These are phyloP conservation scores for Procambarus clarkii DNA, from an alignment of 1,140 invertebrate species.

Conservation along the genomic window DNA sequence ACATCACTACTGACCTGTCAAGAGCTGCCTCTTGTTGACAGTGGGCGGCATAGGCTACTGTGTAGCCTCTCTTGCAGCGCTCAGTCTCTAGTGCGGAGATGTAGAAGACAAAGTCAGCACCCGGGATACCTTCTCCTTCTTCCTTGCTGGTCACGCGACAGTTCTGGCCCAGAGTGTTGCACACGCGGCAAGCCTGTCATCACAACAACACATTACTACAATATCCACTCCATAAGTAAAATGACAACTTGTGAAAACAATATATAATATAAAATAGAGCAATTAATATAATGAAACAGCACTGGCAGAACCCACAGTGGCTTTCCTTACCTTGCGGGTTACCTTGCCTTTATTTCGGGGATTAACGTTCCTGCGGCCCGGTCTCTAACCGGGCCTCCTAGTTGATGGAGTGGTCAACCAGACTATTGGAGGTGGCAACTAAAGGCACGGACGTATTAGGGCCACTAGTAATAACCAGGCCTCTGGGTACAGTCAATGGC, in stretches of 20 bases:
- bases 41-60: conserved; percentile 98
- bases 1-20: conserved; percentile 82
- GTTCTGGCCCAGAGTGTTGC: conserved; percentile 88
- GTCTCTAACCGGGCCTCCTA: too few relatives aligned
- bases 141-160: conserved; percentile 80
- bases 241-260: not conserved
- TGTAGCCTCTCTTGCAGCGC: conserved; percentile 89
- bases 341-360: too few relatives aligned
- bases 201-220: not conserved
- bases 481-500: too few relatives aligned
- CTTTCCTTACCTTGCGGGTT: too few relatives aligned
- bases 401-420: too few relatives aligned
- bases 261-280: not conserved
- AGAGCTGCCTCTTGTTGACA: conserved; percentile 96
- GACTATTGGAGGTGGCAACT: too few relatives aligned
- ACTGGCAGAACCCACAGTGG: too few relatives aligned
- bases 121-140: conserved; percentile 83
- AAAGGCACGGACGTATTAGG: too few relatives aligned
- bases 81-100: conserved; percentile 95
- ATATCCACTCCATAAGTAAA: not conserved
- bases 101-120: conserved; percentile 97
- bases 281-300: too few relatives aligned
- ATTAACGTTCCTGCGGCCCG: too few relatives aligned
- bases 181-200: conserved; percentile 86
- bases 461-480: too few relatives aligned